Evolutionary conservation across 2,797 vertebrate genomes (phyloP), one percentile per base, ranked within the genome.

Genomic region (Melanotaenia maccullochi): DNA sequence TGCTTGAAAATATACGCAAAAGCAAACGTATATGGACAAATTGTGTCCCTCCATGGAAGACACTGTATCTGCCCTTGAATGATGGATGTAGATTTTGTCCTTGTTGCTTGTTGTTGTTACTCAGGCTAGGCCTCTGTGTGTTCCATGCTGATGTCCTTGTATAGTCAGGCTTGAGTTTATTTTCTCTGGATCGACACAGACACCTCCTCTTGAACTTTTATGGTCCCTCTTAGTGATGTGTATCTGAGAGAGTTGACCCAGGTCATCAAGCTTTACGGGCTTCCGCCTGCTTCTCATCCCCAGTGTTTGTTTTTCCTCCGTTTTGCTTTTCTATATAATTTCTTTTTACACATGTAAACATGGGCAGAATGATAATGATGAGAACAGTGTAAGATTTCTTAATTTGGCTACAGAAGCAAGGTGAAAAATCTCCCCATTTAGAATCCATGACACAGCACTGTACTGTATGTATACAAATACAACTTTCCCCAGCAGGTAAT

Each of bases 131-230:
- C 83, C 88, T 90, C 82, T 69, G 75, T 88, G 87, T 90, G 86
- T 84, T 87, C 82, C 83, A 88, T 88, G 87, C 84, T 88, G 91
- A 92, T 91, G 85, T 89, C 91, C 91, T 92, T 93, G 89, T 93
- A 92, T 92, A 93, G 87, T 86, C 86, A 90, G 85, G 84, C 87
- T 74, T 72, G 82, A 86, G 91, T 94, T 94, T 93, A 93, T 93
- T 92, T 91, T 93, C 89, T 90, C 90, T 91, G 88, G 91, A 91
- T 92, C 86, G 90, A 90, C 85, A 90, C 84, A 89, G 89, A 92
- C 91, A 92, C 89, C 93, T 94, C 91, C 90, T 94, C 93, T 92
- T 93, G 92, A 94, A 92, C 92, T 93, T 93, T 93, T 91, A 92
- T 89, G 85, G 92, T 83, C 91, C 90, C 86, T 93, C 91, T 93